A percentile compares a stretch with the other conserved stretches of the same genome.
phyloP scores from a whole-genome alignment of 2,888 invertebrate species.

The Unio delphinus region DNA sequence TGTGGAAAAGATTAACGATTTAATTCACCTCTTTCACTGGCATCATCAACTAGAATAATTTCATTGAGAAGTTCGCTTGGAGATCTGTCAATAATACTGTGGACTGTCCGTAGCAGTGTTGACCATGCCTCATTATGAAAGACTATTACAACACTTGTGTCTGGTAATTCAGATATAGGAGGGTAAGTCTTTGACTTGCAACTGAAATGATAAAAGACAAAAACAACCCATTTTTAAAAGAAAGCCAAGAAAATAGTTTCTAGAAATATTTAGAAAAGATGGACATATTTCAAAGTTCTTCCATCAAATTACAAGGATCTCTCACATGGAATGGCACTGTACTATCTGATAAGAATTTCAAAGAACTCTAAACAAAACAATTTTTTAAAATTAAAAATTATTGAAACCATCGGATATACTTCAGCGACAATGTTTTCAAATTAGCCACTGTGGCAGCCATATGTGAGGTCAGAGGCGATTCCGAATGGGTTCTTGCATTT shows the following conservation, averaged over 20 bases:
- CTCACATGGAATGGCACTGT: too few relatives aligned
- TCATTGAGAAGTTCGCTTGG: conserved; percentile 90
- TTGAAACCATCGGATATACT: too few relatives aligned
- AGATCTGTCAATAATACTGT: conserved; percentile 96
- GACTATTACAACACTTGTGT: conserved; percentile 93
- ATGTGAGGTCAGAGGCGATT: too few relatives aligned
- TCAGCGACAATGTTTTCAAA: too few relatives aligned
- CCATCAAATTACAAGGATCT: too few relatives aligned
- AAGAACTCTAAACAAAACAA: too few relatives aligned
- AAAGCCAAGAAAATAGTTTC: background rate
- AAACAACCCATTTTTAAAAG: background rate
- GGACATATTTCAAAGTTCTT: too few relatives aligned
- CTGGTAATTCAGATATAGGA: conserved; percentile 78
- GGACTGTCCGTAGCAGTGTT: conserved; percentile 93
- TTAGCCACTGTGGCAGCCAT: too few relatives aligned
- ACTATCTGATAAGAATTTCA: too few relatives aligned
- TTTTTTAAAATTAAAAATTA: too few relatives aligned
- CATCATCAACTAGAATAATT: conserved; percentile 97
- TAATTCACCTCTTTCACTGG: conserved; percentile 78
- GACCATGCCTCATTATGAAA: conserved; percentile 99
- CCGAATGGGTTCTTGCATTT: too few relatives aligned
- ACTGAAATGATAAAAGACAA: conserved; percentile 71
- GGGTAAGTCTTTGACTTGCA: conserved; percentile 75
- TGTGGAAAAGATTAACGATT: too few relatives aligned
- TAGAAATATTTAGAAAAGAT: background rate